phyloP scores from a whole-genome alignment of 2,797 vertebrate species.

The Tadarida brasiliensis region DNA sequence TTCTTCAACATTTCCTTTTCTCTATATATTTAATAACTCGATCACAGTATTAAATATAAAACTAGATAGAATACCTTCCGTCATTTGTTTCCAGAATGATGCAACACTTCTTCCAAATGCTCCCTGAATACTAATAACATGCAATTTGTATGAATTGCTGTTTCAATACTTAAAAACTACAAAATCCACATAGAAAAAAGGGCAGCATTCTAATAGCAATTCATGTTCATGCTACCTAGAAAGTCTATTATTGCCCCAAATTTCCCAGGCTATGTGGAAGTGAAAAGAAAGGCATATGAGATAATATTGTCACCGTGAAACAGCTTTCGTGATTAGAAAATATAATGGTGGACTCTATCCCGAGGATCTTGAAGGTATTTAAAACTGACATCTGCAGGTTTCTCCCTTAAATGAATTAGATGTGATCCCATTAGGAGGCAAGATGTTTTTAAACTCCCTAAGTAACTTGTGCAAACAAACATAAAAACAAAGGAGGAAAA shows the following conservation, averaged over 20 bases:
- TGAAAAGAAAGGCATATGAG: constrained; percentile 23
- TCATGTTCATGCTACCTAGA: neutral
- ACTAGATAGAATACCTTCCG: neutral
- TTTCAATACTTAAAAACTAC: constrained; percentile 4
- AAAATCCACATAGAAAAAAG: neutral
- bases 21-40: neutral
- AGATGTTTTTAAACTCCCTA: neutral
- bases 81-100: neutral
- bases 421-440: neutral
- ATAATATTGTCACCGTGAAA: constrained; percentile 29
- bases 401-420: neutral
- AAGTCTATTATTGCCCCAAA: neutral
- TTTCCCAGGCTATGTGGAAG: neutral
- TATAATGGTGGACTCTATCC: neutral
- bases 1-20: neutral
- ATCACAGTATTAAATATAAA: neutral
- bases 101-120: neutral
- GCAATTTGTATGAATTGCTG: neutral
- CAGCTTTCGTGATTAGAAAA: constrained; percentile 41
- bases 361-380: neutral
- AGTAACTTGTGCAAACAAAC: neutral
- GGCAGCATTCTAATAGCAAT: neutral
- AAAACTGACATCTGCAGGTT: neutral
- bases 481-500: constrained; percentile 46
- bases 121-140: constrained; percentile 3